Evolutionary conservation across 2,797 vertebrate species (phyloP), one percentile per base, ranked within the genome.

Genomic region (Pseudochromis fuscus): DNA sequence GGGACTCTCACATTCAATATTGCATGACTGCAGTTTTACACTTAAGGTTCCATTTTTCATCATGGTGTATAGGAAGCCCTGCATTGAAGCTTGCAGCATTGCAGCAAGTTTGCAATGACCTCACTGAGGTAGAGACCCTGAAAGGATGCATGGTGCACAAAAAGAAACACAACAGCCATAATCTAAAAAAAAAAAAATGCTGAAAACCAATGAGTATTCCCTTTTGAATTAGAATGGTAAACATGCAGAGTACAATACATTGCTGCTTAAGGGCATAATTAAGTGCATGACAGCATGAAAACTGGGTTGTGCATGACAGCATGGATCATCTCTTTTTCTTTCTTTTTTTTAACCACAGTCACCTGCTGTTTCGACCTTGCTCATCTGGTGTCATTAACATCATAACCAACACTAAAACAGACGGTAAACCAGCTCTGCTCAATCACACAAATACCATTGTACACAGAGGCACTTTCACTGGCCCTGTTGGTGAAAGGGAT

Each of bases 401-500:
- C 70, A 15, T 71, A 33, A 79, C 67, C 57, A 72, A 72, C 71
- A 60, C 67, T 51, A 73, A 75, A 81, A 82, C 78, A 81, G 83
- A 75, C 71, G 82, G 59, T 79, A 65, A 79, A 88, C 83, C 83
- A 75, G 72, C 73, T 89, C 85, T 81, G 77, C 82, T 87, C 77
- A 77, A 85, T 87, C 87, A 83, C 75, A 81, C 79, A 72, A 77
- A 85, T 82, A 83, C 80, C 72, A 91, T 88, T 87, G 79, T 91
- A 95, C 91, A 93, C 88, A 89, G 95, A 98, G 97, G 96, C 96
- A 98, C 97, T 97, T 98, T 95, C 95, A 95, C 94, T 95, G 92
- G 72, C 94, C 95, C 93, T 91, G 93, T 94, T 94, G 92, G 88
- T 93, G 91, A 94, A 93, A 90, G 90, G 95, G 94, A 93, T 95